A percentile compares a stretch with the other conserved stretches of the same genome.
Evolutionary conservation across 2,113 vertebrate species (phyloP).

Genomic region (Triplophysa siluroides): DNA sequence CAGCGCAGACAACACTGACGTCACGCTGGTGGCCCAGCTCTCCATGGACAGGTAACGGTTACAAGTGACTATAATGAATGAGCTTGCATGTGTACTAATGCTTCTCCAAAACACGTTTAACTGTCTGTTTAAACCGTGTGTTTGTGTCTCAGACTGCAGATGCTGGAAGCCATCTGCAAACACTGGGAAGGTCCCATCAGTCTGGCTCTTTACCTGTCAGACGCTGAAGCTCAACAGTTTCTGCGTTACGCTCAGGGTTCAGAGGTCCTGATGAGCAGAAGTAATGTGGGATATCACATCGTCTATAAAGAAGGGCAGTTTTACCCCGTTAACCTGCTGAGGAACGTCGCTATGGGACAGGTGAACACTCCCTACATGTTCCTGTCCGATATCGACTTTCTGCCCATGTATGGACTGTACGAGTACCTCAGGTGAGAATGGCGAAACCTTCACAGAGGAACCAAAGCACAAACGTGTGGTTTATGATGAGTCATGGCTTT

Average conservation of each 20-base stretch:
- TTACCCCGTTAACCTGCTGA: constrained; percentile 95
- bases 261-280: constrained; percentile 92
- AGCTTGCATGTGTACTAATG: too few species aligned
- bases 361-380: constrained; percentile 98
- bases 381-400: constrained; percentile 97
- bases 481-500: not conserved
- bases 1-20: constrained; percentile 82
- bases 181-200: constrained; percentile 99
- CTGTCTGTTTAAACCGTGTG: not conserved
- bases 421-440: constrained; percentile 94
- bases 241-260: constrained; percentile 98
- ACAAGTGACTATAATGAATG: too few species aligned
- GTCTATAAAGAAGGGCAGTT: constrained; percentile 99
- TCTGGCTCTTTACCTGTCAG: constrained; percentile 95
- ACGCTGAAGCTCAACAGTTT: constrained; percentile 97
- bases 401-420: constrained; percentile 99
- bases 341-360: constrained; percentile 96
- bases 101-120: too few species aligned
- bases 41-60: constrained; percentile 93
- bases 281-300: constrained; percentile 95
- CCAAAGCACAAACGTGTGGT: not conserved
- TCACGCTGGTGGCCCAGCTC: constrained; percentile 95
- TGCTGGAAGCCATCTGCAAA: constrained; percentile 98
- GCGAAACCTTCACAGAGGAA: too few species aligned
- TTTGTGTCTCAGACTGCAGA: constrained; percentile 84